Evolutionary conservation across 2,113 vertebrate genomes (phyloP).

Genomic region (Aegithalos caudatus): DNA sequence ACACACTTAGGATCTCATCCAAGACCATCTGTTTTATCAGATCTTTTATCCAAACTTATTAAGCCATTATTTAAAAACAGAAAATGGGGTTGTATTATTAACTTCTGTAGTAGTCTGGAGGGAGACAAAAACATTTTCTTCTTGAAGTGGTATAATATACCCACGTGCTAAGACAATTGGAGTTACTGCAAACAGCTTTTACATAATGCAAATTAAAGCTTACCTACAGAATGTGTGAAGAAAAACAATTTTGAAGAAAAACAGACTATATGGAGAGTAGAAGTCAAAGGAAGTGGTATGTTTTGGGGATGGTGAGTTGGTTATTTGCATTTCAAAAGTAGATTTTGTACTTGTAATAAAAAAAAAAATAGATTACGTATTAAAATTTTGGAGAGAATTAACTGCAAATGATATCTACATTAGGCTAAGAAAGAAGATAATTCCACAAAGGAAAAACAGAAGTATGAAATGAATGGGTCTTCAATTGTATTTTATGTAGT

Average conservation of each 20-base stretch:
- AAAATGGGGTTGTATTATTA: slow-evolving; percentile 3
- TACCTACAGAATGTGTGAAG: neutral
- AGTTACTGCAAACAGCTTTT: neutral
- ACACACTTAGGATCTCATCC: slow-evolving; percentile 4
- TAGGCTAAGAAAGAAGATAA: slow-evolving; percentile 34
- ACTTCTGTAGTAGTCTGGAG: neutral
- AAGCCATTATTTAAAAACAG: neutral
- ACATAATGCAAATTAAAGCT: neutral
- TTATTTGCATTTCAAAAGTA: slow-evolving; percentile 14
- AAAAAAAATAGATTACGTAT: slow-evolving; percentile 34
- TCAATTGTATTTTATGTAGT: neutral
- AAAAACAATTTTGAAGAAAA: neutral
- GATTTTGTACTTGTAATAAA: slow-evolving; percentile 47
- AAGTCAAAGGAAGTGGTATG: neutral
- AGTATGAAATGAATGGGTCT: slow-evolving; percentile 11
- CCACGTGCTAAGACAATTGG: neutral
- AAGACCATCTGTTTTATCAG: slow-evolving; percentile 16
- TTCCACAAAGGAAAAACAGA: slow-evolving; percentile 46
- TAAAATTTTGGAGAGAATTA: slow-evolving; percentile 23
- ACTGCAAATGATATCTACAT: slow-evolving; percentile 24
- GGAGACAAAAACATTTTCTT: slow-evolving; percentile 6
- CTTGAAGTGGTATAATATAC: neutral
- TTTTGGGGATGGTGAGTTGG: neutral
- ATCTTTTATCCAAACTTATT: slow-evolving; percentile 2
- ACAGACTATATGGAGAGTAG: neutral